Base-by-base conservation (phyloP, 1,140 invertebrate species). In the Sarcophaga bullata region DNA sequence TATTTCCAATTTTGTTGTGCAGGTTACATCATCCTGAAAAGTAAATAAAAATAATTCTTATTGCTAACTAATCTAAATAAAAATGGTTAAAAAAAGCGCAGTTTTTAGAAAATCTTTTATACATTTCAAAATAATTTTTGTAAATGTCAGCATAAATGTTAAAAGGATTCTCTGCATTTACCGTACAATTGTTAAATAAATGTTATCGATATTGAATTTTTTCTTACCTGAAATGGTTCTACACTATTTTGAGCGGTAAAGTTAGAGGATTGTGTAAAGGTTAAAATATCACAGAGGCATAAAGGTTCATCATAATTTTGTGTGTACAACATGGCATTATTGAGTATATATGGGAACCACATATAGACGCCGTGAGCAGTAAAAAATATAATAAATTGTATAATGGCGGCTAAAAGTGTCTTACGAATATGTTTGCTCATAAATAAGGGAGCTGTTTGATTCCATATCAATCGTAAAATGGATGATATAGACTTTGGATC, bases 281-380 rank as follows among this genome's bases (percentile, higher is more conserved):
- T 62, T 54, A 84, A 47, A 81, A 84, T 84, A 47, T 84, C 72
- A 82, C 88, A 90, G 17, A 89, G 83, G 10, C 85, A 85, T 25
- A 82, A 50, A 10, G 68, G 78, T 13, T 82, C 80, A 19, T 81
- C 37, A 50, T 81, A 84, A 10, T 82, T 73, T 10, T 84, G 76
- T 46, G 78, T 83, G 90, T 89, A 82, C 88, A 91, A 5, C 84
- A 86, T 81, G 89, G 86, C 4, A 90, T 90, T 86, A 84, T 92
- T 92, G 9, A 92, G 82, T 82, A 92, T 92, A 0, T 91, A 90
- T 0, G 92, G 91, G 82, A 92, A 92, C 91, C 91, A 92, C 8
- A 92, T 87, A 83, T 91, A 91, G 84, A 92, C 90, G 1, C 92
- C 92, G 82, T 91, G 91, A 0, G 91, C 91, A 89, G 88, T 90